These are phyloP conservation scores for Fundulus diaphanus DNA, from an alignment of 2,797 vertebrate species.

Conservation along the genomic window DNA sequence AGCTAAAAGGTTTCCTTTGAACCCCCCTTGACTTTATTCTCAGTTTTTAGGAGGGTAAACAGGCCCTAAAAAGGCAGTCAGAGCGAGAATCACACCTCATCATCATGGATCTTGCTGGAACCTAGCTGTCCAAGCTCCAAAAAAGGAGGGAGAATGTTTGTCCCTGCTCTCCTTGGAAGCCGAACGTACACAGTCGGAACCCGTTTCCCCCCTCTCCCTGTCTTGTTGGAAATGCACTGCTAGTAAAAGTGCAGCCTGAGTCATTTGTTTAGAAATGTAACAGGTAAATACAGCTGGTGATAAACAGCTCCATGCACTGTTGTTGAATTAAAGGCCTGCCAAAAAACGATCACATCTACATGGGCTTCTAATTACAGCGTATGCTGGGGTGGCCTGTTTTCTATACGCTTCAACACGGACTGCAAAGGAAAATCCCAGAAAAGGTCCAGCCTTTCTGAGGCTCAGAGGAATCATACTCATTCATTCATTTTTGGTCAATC, in stretches of 20 bases:
- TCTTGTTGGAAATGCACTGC: constrained; percentile 14
- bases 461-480: constrained; percentile 75
- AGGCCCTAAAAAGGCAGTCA: constrained; percentile 69
- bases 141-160: constrained; percentile 78
- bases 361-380: constrained; percentile 19
- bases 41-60: constrained; percentile 44
- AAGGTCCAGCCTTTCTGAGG: constrained; percentile 60
- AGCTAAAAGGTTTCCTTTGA: constrained; percentile 41
- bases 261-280: neutral
- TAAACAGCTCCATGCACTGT: neutral
- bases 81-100: constrained; percentile 50
- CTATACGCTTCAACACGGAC: constrained; percentile 33
- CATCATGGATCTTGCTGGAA: constrained; percentile 46
- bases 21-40: neutral
- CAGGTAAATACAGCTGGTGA: constrained; percentile 6
- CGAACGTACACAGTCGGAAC: constrained; percentile 43
- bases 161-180: constrained; percentile 29
- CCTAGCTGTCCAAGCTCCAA: constrained; percentile 60
- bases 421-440: constrained; percentile 57
- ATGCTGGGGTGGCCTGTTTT: constrained; percentile 28
- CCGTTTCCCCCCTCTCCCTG: constrained; percentile 1
- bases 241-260: constrained; percentile 6
- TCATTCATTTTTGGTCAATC: constrained; percentile 68
- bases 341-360: neutral
- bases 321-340: neutral